phyloP scores from a whole-genome alignment of 2,888 invertebrate genomes.

The Norana najaformis region DNA sequence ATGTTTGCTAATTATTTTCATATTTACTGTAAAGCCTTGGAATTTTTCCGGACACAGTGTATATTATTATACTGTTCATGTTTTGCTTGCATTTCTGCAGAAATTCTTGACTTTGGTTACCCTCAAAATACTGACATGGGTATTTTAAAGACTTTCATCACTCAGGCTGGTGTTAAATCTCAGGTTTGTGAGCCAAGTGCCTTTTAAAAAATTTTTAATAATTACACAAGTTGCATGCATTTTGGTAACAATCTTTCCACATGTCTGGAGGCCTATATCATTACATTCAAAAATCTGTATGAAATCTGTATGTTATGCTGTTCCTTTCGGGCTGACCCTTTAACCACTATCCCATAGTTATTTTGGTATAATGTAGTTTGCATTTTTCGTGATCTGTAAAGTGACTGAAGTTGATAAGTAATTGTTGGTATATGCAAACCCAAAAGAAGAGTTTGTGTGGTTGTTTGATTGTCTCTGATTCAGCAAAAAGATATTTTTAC shows the following conservation, averaged over 20 bases:
- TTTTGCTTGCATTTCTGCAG: conserved; percentile 64
- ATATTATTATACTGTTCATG: neutral
- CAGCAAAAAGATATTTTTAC: neutral
- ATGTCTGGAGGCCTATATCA: neutral
- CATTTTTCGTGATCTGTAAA: neutral
- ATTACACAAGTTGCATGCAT: neutral
- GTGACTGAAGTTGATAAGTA: neutral
- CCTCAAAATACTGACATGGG: conserved; percentile 99
- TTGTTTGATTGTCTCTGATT: neutral
- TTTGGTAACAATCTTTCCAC: neutral
- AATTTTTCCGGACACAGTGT: no score
- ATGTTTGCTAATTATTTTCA: no score
- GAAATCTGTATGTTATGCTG: neutral
- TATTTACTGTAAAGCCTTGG: no score
- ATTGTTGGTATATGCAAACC: neutral
- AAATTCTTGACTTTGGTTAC: conserved; percentile 98
- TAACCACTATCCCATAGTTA: no score
- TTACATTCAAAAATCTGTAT: neutral
- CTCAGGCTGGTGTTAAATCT: conserved; percentile 98
- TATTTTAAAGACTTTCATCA: conserved; percentile 98
- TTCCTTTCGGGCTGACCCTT: neutral
- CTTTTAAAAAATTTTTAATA: neutral
- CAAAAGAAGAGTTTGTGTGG: neutral
- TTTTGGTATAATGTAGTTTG: no score
- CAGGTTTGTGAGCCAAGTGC: conserved; percentile 50